Evolutionary conservation across 2,797 vertebrate species (phyloP).

Genomic region (Clarias pachynema): DNA sequence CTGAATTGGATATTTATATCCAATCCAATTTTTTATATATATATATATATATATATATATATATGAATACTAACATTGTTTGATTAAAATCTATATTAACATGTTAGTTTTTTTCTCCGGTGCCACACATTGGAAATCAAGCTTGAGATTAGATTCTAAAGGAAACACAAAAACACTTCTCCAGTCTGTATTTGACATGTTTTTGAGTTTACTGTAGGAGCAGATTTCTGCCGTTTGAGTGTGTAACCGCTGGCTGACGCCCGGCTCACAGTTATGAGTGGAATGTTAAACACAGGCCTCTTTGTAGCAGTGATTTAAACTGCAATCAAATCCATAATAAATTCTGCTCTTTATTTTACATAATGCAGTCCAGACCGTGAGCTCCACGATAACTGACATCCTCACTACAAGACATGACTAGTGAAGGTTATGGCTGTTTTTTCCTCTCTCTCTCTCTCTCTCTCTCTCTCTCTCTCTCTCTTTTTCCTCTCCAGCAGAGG

Average conservation of each 20-base stretch:
- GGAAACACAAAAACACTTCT: background rate
- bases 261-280: constrained; percentile 50
- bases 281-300: constrained; percentile 55
- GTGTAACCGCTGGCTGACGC: constrained; percentile 31
- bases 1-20: too few relatives aligned
- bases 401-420: background rate
- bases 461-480: too few relatives aligned
- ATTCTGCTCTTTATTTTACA: background rate
- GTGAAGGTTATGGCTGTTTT: background rate
- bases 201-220: background rate
- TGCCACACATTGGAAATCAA: background rate
- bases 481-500: background rate
- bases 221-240: constrained; percentile 19
- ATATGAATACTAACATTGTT: background rate
- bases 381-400: background rate
- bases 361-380: background rate
- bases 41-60: background rate
- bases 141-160: too few relatives aligned
- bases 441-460: too few relatives aligned
- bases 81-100: background rate
- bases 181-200: background rate
- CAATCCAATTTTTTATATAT: too few relatives aligned
- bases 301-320: constrained; percentile 32
- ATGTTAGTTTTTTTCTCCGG: too few relatives aligned
- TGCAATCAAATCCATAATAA: constrained; percentile 20